These are phyloP conservation scores for Datnioides undecimradiatus DNA, from an alignment of 2,113 vertebrate genomes.

Conservation along the genomic window DNA sequence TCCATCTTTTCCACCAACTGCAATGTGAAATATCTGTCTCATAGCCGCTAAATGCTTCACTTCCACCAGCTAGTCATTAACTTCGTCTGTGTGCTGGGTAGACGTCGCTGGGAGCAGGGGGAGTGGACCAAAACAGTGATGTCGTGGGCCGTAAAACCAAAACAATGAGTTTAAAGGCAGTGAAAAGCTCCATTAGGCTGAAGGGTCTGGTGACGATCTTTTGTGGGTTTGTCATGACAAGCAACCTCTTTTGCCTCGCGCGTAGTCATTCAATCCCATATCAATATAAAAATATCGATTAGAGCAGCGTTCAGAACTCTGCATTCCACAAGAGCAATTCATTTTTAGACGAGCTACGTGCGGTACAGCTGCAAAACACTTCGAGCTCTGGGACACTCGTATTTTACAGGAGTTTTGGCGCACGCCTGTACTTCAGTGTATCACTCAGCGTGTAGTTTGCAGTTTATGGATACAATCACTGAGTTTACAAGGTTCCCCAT, in stretches of 20 bases:
- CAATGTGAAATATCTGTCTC: not conserved
- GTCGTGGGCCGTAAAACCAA: not conserved
- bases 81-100: not conserved
- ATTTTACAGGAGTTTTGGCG: not conserved
- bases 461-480: not conserved
- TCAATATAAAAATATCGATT: constrained; percentile 4
- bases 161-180: not conserved
- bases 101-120: too few species aligned
- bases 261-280: not conserved
- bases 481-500: constrained; percentile 4
- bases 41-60: not conserved
- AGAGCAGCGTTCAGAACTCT: not conserved
- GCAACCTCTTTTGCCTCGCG: not conserved
- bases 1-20: not conserved
- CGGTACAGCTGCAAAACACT: not conserved
- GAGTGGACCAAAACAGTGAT: not conserved
- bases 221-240: not conserved
- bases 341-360: not conserved
- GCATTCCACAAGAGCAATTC: not conserved
- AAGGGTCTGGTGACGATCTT: not conserved
- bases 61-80: not conserved
- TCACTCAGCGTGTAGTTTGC: not conserved
- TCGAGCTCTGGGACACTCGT: not conserved
- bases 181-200: not conserved
- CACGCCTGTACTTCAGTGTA: not conserved